These are phyloP conservation scores for Belgica antarctica DNA, from an alignment of 2,888 invertebrate genomes.

Conservation along the genomic window DNA sequence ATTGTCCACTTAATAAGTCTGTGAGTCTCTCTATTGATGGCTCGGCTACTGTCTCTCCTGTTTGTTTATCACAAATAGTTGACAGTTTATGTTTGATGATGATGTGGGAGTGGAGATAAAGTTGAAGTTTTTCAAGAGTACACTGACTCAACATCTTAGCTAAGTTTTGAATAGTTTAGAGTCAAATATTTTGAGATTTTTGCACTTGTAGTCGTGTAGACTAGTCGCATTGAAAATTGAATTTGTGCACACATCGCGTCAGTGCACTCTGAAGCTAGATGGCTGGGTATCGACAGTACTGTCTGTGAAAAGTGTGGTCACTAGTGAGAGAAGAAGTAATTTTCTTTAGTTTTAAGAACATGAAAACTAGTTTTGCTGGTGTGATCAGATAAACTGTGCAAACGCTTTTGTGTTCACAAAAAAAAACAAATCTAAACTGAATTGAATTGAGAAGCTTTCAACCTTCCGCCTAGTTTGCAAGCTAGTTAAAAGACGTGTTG, in stretches of 20 bases:
- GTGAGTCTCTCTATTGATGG: slow-evolving; percentile 14
- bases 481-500: not conserved
- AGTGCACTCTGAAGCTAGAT: no score
- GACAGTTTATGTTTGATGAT: slow-evolving; percentile 2
- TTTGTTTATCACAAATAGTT: slow-evolving; percentile 30
- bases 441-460: no score
- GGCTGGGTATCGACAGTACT: no score
- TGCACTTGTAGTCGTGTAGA: not conserved
- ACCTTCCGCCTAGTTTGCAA: not conserved
- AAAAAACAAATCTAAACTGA: no score
- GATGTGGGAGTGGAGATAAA: slow-evolving; percentile 6
- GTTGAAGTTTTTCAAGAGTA: not conserved
- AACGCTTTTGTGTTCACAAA: no score
- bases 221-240: slow-evolving; percentile 43
- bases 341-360: no score
- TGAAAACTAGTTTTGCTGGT: no score
- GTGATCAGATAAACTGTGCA: no score
- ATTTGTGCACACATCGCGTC: slow-evolving; percentile 38
- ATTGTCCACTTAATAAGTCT: slow-evolving; percentile 45
- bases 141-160: not conserved
- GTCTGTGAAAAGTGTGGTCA: not conserved
- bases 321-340: no score
- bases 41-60: slow-evolving; percentile 32
- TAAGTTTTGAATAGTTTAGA: not conserved
- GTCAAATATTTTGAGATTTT: not conserved